phyloP scores from a whole-genome alignment of 2,888 invertebrate genomes.

The Erpobdella octoculata region DNA sequence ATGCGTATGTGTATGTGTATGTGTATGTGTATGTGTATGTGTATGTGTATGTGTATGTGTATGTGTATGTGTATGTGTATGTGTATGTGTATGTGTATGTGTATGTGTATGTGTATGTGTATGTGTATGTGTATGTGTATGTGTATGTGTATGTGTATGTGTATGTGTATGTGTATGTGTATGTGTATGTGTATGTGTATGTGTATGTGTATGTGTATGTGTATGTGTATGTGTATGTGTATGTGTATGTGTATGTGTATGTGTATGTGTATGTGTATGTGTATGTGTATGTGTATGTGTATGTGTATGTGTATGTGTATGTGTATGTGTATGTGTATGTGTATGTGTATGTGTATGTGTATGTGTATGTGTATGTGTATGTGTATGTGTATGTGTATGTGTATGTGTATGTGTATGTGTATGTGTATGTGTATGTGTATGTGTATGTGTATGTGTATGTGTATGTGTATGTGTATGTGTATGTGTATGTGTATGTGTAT shows the following conservation, averaged over 20 bases:
- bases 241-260: background rate
- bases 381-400: no score
- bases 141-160: background rate
- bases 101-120: background rate
- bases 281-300: background rate
- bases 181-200: background rate
- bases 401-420: no score
- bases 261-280: background rate
- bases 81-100: background rate
- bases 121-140: background rate
- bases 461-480: no score
- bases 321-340: background rate
- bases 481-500: no score
- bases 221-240: background rate
- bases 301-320: background rate
- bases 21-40: background rate
- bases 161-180: conserved; percentile 1
- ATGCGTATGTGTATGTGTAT: background rate
- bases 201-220: background rate
- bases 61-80: background rate
- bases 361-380: no score
- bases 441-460: no score
- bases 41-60: background rate
- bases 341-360: no score
- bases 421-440: no score